Base-by-base conservation (phyloP, 2,797 vertebrate genomes). In the Novumbra hubbsi region DNA sequence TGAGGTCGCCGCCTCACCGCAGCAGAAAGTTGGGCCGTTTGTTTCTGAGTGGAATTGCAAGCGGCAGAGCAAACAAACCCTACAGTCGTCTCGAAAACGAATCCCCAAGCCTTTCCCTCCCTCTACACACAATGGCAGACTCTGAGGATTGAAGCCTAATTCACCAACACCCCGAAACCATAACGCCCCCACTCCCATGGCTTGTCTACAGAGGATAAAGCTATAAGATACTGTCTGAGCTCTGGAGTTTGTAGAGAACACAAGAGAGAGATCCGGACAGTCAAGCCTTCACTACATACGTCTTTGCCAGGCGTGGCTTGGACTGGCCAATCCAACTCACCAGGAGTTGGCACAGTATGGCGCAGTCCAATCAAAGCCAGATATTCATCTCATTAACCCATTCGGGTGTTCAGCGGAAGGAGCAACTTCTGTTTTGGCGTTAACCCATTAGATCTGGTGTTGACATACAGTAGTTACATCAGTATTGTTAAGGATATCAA, bases 21-120 rank as follows among this genome's bases (percentile, higher is more conserved):
- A 48, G 70, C 81, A 87, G 87, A 81, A 89, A 81, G 84, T 45
- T 84, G 73, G 55, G 83, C 85, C 86, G 85, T 91, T 92, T 86
- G 88, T 89, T 88, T 90, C 90, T 88, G 89, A 93, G 88, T 89
- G 89, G 88, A 93, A 92, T 92, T 87, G 87, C 91, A 89, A 92
- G 91, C 90, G 90, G 89, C 83, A 78, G 83, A 75, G 85, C 70
- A 86, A 87, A 90, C 84, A 89, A 88, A 88, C 88, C 88, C 88
- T 87, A 81, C 85, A 88, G 88, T 85, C 84, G 87, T 83, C 84
- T 15, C 41, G 45, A 80, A 71, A 82, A 80, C 60, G 74, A 76
- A 86, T 73, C 85, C 79, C 71, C 83, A 74, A 76, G 28, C 11
- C n/a, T 74, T 86, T 73, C 82, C 84, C 87, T 75, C 83, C 84